phyloP scores from a whole-genome alignment of 2,113 vertebrate genomes.

The Thalassarche chlororhynchos region DNA sequence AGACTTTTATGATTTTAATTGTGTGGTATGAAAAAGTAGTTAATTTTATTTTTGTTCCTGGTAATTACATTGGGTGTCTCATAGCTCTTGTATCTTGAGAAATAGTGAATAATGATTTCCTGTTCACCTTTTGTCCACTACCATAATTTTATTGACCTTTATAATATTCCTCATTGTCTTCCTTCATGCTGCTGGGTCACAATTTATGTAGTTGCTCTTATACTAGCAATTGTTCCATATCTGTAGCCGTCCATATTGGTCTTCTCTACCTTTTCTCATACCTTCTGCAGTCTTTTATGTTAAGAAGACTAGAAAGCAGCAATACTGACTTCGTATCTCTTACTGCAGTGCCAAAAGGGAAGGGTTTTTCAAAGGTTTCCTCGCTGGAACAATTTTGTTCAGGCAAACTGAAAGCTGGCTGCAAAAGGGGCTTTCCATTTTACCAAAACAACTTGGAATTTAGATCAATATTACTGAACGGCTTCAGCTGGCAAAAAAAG shows the following conservation, averaged over 20 bases:
- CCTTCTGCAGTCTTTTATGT: not conserved
- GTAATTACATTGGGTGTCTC: not conserved
- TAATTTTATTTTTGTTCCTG: not conserved
- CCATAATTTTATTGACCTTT: not conserved
- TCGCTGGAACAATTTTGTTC: not conserved
- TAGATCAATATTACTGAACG: not conserved
- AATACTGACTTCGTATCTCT: not conserved
- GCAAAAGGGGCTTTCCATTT: not conserved
- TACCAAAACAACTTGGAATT: not conserved
- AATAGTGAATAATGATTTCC: not conserved
- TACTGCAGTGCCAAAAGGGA: not conserved
- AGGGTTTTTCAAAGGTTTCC: not conserved
- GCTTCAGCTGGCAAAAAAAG: not conserved
- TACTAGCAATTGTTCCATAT: not conserved
- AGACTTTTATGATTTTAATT: not conserved
- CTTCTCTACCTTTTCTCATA: not conserved
- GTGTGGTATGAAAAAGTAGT: not conserved
- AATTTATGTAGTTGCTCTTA: not conserved
- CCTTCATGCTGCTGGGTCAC: not conserved
- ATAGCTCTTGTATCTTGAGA: not conserved
- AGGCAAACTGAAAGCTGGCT: not conserved
- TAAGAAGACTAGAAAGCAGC: not conserved
- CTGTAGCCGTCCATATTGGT: not conserved
- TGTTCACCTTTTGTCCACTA: not conserved
- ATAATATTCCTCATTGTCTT: not conserved